Evolutionary conservation across 2,113 vertebrate species (phyloP).

Genomic region (Salminus brasiliensis): DNA sequence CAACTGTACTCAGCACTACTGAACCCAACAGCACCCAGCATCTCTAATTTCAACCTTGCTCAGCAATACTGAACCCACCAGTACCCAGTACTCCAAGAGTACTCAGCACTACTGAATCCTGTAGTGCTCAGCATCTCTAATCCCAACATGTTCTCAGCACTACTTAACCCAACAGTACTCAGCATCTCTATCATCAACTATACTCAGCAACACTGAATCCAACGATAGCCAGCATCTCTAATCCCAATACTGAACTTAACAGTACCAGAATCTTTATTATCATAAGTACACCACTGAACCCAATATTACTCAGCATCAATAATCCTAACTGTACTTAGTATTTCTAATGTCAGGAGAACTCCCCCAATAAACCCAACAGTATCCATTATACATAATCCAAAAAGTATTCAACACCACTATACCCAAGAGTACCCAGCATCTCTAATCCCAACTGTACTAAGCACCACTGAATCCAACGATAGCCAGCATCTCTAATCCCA

Average conservation of each 20-base stretch:
- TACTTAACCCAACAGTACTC: neutral
- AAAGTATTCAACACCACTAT: too few relatives aligned
- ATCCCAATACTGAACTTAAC: neutral
- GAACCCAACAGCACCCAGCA: neutral
- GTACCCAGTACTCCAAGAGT: too few relatives aligned
- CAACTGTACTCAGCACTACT: neutral
- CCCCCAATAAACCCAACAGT: too few relatives aligned
- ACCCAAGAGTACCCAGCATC: neutral
- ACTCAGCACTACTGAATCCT: too few relatives aligned
- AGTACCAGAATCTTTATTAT: neutral
- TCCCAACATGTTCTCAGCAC: too few relatives aligned
- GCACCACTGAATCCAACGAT: too few relatives aligned
- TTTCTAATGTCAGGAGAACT: too few relatives aligned
- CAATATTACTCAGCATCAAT: neutral
- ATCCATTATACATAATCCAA: too few relatives aligned
- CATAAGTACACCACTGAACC: neutral
- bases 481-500: neutral
- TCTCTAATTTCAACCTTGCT: neutral
- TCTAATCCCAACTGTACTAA: too few relatives aligned
- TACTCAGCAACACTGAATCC: too few relatives aligned
- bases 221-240: neutral
- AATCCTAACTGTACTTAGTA: too few relatives aligned
- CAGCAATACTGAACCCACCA: neutral
- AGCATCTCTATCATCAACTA: neutral
- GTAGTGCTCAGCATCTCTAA: neutral